A percentile compares a stretch with the other conserved stretches of the same genome.
These are phyloP conservation scores for Vollenhovia emeryi DNA, from an alignment of 1,140 invertebrate species.

Conservation along the genomic window DNA sequence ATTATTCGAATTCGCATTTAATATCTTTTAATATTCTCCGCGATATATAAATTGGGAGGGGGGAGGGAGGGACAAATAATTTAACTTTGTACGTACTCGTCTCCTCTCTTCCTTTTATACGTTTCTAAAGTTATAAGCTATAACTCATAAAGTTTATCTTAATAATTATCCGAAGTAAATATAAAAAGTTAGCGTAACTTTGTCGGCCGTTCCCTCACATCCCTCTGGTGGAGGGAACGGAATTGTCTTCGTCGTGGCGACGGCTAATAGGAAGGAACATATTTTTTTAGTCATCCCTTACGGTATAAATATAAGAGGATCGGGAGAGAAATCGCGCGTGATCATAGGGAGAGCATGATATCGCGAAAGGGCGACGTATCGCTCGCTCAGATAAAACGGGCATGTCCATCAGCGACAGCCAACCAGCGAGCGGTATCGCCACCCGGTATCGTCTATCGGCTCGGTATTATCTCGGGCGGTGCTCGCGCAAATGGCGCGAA, in stretches of 20 bases:
- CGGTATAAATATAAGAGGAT: slow-evolving; percentile 3
- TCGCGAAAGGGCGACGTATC: slow-evolving; percentile 54
- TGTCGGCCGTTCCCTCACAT: background rate
- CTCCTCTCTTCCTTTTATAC: background rate
- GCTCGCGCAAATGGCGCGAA: slow-evolving; percentile 82
- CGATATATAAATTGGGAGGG: background rate
- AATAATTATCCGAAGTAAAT: slow-evolving; percentile 1
- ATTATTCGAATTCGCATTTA: slow-evolving; percentile 11
- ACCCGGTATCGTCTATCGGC: slow-evolving; percentile 78
- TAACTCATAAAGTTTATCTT: background rate
- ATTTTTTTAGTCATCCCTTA: slow-evolving; percentile 11
- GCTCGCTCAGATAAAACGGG: slow-evolving; percentile 64
- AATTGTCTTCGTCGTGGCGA: background rate
- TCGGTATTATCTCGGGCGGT: slow-evolving; percentile 76
- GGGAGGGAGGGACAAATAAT: background rate
- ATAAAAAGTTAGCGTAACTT: background rate
- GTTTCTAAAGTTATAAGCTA: background rate
- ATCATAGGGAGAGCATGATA: slow-evolving; percentile 32
- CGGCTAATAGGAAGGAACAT: background rate
- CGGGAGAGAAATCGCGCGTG: slow-evolving; percentile 24
- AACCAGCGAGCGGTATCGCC: slow-evolving; percentile 68
- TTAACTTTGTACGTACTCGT: background rate
- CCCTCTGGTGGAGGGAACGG: background rate
- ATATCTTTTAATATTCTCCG: background rate
- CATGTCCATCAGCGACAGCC: slow-evolving; percentile 76